Percentiles rank a stretch among this genome's conserved stretches.
Conservation (phyloP, 2,888 invertebrate genomes). For the Acanthoscelides obtectus region DNA sequence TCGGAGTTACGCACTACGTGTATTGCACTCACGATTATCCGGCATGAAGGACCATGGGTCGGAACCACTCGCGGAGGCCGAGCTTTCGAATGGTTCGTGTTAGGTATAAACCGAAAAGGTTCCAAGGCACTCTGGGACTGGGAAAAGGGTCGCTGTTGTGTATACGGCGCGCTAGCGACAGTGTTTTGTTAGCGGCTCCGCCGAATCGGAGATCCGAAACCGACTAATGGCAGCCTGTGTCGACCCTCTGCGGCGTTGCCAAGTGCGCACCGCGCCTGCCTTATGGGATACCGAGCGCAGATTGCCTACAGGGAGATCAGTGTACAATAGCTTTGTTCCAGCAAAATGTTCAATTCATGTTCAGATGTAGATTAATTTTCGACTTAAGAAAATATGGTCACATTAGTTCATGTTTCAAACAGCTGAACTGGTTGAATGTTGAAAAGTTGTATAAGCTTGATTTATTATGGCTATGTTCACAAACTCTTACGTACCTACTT, state of each 20-base stretch:
- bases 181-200: slow-evolving; percentile 1
- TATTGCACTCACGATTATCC: too few relatives aligned
- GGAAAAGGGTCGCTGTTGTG: slow-evolving; percentile 1
- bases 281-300: background rate
- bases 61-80: background rate
- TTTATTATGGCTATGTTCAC: too few relatives aligned
- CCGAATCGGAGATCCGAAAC: background rate
- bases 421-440: too few relatives aligned
- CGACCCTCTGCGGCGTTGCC: background rate
- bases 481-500: too few relatives aligned
- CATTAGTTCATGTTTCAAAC: too few relatives aligned
- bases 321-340: too few relatives aligned
- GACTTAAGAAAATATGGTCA: too few relatives aligned
- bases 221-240: background rate
- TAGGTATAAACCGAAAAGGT: background rate
- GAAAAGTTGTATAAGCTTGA: too few relatives aligned
- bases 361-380: too few relatives aligned
- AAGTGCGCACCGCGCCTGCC: background rate
- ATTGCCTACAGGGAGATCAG: background rate
- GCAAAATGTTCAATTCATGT: too few relatives aligned
- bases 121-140: slow-evolving; percentile 1
- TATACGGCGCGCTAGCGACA: background rate
- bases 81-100: background rate
- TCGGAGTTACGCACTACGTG: background rate
- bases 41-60: background rate